Percentiles rank a stretch among this genome's conserved stretches.
These are phyloP conservation scores for Corella eumyota DNA, from an alignment of 23 tunicate genomes.

Conservation along the genomic window DNA sequence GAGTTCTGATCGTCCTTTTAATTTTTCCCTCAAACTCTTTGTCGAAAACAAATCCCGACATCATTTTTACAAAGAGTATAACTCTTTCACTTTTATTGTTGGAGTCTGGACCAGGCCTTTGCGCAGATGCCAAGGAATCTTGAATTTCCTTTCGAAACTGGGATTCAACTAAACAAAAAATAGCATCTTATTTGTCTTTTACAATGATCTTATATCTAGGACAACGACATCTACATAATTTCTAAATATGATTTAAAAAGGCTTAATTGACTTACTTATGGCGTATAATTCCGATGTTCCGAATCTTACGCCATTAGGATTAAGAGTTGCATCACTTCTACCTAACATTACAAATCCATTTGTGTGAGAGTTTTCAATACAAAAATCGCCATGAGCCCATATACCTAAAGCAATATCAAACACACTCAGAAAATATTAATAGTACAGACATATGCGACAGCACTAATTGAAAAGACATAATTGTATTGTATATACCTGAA, in stretches of 20 bases:
- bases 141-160: conserved; percentile 40
- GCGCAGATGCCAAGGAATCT: conserved; percentile 78
- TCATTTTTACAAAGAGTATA: conserved; percentile 53
- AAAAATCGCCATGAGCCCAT: conserved; percentile 88
- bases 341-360: conserved; percentile 73
- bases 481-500: too few relatives aligned
- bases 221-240: too few relatives aligned
- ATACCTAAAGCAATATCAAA: conserved; percentile 19
- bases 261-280: conserved; percentile 29
- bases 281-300: conserved; percentile 81
- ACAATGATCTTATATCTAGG: too few relatives aligned
- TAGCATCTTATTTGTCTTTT: neutral
- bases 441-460: neutral
- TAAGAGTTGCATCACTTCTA: conserved; percentile 84
- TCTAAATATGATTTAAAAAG: too few relatives aligned
- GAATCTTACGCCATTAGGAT: conserved; percentile 88
- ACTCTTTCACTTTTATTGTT: conserved; percentile 27
- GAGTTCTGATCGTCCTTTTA: conserved; percentile 23
- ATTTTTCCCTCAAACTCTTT: conserved; percentile 20
- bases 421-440: neutral
- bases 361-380: conserved; percentile 45
- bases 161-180: conserved; percentile 36
- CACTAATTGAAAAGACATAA: neutral
- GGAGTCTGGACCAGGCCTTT: conserved; percentile 20
- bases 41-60: conserved; percentile 12